Percentiles rank a stretch among this genome's conserved stretches.
Evolutionary conservation across 2,888 invertebrate species (phyloP).

Genomic region (Lissocephala sabroskyi): DNA sequence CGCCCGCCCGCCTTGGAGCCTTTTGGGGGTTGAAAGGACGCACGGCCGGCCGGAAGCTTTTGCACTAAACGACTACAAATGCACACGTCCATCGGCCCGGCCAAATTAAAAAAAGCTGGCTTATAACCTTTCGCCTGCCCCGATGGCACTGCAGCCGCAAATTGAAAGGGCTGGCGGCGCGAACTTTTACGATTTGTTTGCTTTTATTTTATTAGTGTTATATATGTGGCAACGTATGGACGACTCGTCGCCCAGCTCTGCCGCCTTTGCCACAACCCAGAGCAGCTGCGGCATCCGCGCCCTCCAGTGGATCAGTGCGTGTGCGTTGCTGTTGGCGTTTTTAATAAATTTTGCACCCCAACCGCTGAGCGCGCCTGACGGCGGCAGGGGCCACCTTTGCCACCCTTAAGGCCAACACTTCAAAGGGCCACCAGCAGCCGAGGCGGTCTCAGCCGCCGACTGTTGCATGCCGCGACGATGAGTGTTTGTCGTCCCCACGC

Average conservation of each 20-base stretch:
- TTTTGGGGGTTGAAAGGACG: no score
- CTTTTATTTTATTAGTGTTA: slow-evolving; percentile 42
- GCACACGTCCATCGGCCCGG: neutral
- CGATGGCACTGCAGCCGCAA: no score
- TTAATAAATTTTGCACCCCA: slow-evolving; percentile 43
- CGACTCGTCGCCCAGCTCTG: no score
- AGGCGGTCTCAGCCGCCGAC: slow-evolving; percentile 17
- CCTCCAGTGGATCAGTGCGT: neutral
- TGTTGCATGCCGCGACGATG: slow-evolving; percentile 22
- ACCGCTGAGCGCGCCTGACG: no score
- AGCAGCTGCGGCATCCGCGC: slow-evolving; percentile 2
- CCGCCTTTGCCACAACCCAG: neutral
- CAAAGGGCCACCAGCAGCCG: no score
- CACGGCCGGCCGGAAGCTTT: no score
- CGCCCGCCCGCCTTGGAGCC: slow-evolving; percentile 1
- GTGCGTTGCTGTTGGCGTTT: slow-evolving; percentile 16
- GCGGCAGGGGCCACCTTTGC: no score
- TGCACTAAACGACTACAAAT: no score
- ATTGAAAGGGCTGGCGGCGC: slow-evolving; percentile 21
- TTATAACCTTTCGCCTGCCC: no score
- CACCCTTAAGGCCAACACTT: slow-evolving; percentile 17
- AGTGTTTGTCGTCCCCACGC: neutral
- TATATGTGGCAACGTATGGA: slow-evolving; percentile 26
- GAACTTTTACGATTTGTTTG: slow-evolving; percentile 45
- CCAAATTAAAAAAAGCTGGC: slow-evolving; percentile 20